These are phyloP conservation scores for Caenorhabditis brenneri DNA, from an alignment of 1,140 invertebrate genomes.

Conservation along the genomic window DNA sequence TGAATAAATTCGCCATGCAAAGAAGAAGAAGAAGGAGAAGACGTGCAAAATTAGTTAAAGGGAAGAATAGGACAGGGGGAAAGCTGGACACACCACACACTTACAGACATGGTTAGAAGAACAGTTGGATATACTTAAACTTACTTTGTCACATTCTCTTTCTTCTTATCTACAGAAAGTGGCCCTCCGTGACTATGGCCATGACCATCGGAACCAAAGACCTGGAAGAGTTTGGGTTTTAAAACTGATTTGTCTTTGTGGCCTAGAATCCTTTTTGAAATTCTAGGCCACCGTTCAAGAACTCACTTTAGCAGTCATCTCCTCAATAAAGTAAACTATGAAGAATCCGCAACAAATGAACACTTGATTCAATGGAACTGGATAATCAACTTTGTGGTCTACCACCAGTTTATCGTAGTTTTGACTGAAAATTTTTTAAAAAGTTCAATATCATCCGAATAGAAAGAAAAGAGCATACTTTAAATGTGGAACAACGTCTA, in stretches of 20 bases:
- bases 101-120: not conserved
- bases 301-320: slow-evolving; percentile 12
- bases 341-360: slow-evolving; percentile 66
- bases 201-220: slow-evolving; percentile 56
- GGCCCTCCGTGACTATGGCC: slow-evolving; percentile 19
- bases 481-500: slow-evolving; percentile 85
- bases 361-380: slow-evolving; percentile 65
- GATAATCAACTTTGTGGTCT: slow-evolving; percentile 44
- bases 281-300: no score
- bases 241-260: not conserved
- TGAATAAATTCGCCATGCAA: slow-evolving; percentile 24
- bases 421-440: slow-evolving; percentile 55
- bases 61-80: not conserved
- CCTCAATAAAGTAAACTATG: slow-evolving; percentile 63
- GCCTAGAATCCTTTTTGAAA: no score
- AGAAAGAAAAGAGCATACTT: slow-evolving; percentile 73
- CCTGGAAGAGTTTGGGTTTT: slow-evolving; percentile 47
- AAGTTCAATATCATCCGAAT: not conserved
- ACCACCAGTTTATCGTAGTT: slow-evolving; percentile 31
- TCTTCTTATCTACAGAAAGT: not conserved
- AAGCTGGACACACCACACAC: not conserved
- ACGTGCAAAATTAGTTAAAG: slow-evolving; percentile 17
- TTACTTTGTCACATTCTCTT: slow-evolving; percentile 32
- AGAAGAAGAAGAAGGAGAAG: not conserved
- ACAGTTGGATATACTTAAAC: not conserved